Evolutionary conservation across 2,113 vertebrate genomes (phyloP).

Genomic region (Camelus bactrianus): DNA sequence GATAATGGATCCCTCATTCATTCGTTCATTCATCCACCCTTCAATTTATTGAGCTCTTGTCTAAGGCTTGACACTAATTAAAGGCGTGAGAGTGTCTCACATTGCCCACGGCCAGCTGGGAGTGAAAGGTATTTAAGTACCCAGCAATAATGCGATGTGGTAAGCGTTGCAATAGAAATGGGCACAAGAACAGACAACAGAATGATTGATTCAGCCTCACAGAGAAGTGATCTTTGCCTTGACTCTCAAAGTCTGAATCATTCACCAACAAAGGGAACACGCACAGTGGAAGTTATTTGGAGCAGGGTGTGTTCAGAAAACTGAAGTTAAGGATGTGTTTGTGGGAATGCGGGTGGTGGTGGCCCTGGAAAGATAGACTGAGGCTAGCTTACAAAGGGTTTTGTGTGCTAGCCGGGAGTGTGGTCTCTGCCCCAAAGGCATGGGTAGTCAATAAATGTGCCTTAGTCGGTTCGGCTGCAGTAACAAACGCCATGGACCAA

Average conservation of each 20-base stretch:
- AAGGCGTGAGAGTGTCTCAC: background rate
- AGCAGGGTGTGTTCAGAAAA: background rate
- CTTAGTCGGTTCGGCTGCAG: background rate
- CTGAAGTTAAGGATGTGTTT: background rate
- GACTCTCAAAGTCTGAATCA: background rate
- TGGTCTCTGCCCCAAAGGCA: background rate
- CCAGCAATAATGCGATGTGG: background rate
- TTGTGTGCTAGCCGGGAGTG: background rate
- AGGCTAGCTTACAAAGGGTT: background rate
- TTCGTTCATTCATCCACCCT: background rate
- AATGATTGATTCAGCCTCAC: background rate
- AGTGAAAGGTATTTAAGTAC: background rate
- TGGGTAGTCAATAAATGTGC: background rate
- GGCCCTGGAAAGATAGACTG: background rate
- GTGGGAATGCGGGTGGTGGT: background rate
- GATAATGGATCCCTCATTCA: background rate
- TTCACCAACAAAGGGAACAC: background rate
- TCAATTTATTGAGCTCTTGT: background rate
- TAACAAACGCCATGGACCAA: too few relatives aligned
- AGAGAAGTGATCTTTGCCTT: background rate
- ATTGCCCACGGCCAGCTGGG: background rate
- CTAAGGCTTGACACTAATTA: background rate
- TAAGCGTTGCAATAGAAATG: background rate
- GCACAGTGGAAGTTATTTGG: background rate
- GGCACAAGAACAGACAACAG: background rate